Percentiles rank a stretch among this genome's conserved stretches.
Conservation (phyloP, 2,888 invertebrate species). For the Caenorhabditis angaria region DNA sequence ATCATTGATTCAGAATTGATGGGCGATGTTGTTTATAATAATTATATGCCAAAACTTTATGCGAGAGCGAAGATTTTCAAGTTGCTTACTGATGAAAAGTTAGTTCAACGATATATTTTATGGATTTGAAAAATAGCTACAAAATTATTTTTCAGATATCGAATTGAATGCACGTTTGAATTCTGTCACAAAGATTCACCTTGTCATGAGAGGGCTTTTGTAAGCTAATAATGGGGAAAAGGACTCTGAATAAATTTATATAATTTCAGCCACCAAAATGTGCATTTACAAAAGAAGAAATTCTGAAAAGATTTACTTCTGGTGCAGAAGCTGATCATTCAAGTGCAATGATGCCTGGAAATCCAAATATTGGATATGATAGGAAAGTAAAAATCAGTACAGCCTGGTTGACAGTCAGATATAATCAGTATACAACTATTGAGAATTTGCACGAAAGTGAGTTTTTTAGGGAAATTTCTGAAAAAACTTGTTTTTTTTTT, state of each 20-base stretch:
- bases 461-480: neutral
- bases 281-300: slow-evolving; percentile 55
- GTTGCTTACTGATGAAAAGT: slow-evolving; percentile 48
- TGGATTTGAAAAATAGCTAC: neutral
- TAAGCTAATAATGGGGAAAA: slow-evolving; percentile 14
- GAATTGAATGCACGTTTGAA: slow-evolving; percentile 53
- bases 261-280: slow-evolving; percentile 59
- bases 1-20: slow-evolving; percentile 57
- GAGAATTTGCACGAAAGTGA: slow-evolving; percentile 45
- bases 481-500: no score
- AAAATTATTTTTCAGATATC: slow-evolving; percentile 18
- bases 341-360: slow-evolving; percentile 34
- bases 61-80: slow-evolving; percentile 56
- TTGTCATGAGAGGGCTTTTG: slow-evolving; percentile 39
- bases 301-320: slow-evolving; percentile 38
- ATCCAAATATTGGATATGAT: slow-evolving; percentile 43
- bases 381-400: slow-evolving; percentile 39
- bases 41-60: slow-evolving; percentile 46
- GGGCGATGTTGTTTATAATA: slow-evolving; percentile 57
- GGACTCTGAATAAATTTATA: neutral
- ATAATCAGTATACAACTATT: slow-evolving; percentile 52
- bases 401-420: slow-evolving; percentile 52
- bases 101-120: slow-evolving; percentile 21
- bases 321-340: slow-evolving; percentile 22
- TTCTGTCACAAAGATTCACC: slow-evolving; percentile 45